Conservation (phyloP, 2,888 invertebrate species). For the Orthosia gracilis region DNA sequence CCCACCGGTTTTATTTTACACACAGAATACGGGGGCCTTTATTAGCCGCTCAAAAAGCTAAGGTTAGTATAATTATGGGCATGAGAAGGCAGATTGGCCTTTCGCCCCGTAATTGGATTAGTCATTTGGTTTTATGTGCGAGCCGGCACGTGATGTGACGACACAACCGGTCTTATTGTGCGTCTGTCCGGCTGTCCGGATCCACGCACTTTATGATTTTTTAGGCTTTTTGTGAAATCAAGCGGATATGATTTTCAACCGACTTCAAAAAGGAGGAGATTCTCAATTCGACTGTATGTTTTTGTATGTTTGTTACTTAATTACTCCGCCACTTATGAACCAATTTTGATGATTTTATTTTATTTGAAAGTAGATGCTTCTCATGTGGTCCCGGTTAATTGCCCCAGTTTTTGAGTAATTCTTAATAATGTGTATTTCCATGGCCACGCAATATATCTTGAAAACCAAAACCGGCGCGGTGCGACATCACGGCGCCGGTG, state of each 20-base stretch:
- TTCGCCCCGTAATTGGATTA: slow-evolving; percentile 69
- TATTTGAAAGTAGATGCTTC: too few species aligned
- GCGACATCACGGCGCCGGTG: too few species aligned
- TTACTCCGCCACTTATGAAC: too few species aligned
- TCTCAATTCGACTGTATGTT: too few species aligned
- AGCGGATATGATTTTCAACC: not conserved
- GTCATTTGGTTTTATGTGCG: slow-evolving; percentile 68
- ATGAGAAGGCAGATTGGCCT: slow-evolving; percentile 75
- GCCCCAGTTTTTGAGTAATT: too few species aligned
- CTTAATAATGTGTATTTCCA: too few species aligned
- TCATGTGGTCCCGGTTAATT: too few species aligned
- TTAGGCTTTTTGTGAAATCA: slow-evolving; percentile 7
- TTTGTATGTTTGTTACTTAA: too few species aligned
- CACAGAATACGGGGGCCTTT: slow-evolving; percentile 67
- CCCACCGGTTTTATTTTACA: slow-evolving; percentile 66
- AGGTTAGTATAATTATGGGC: slow-evolving; percentile 75
- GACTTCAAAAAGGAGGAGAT: too few species aligned
- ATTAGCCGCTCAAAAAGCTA: slow-evolving; percentile 70
- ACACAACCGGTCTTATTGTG: slow-evolving; percentile 31
- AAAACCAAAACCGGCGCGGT: too few species aligned
- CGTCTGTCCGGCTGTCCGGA: not conserved
- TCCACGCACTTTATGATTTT: slow-evolving; percentile 34
- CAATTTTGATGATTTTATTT: too few species aligned
- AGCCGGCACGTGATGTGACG: slow-evolving; percentile 61
- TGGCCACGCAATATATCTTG: too few species aligned